Percentiles rank a stretch among this genome's conserved stretches.
Evolutionary conservation across 1,140 invertebrate species (phyloP).

Genomic region (roundworm (Caenorhabditis elegans)): DNA sequence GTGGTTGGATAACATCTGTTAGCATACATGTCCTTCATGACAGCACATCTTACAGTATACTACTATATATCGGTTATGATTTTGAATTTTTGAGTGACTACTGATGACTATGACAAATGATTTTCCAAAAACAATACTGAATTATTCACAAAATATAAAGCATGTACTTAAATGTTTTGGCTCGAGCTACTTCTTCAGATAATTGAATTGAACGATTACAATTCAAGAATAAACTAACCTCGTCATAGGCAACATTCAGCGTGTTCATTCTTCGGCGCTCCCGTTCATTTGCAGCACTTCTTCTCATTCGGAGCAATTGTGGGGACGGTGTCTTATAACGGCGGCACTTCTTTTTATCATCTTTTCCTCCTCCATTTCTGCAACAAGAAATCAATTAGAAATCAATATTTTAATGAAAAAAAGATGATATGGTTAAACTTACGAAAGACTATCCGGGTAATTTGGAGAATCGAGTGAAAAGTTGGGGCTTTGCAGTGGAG

Average conservation of each 20-base stretch:
- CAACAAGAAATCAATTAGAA: background rate
- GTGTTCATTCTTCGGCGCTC: conserved; percentile 68
- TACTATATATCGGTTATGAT: background rate
- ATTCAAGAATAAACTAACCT: conserved; percentile 43
- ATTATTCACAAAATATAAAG: no score
- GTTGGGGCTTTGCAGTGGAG: conserved; percentile 1
- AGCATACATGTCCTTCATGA: conserved; percentile 25
- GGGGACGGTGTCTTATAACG: conserved; percentile 53
- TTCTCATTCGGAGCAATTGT: conserved; percentile 62
- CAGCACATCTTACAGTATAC: conserved; percentile 8
- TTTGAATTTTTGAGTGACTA: conserved; percentile 1
- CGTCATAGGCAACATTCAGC: conserved; percentile 68
- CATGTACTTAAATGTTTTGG: no score
- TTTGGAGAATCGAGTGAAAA: background rate
- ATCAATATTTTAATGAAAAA: background rate
- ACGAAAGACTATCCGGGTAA: conserved; percentile 3
- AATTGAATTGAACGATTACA: no score
- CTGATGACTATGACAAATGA: background rate
- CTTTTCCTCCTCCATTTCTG: conserved; percentile 13
- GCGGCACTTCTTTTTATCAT: conserved; percentile 35
- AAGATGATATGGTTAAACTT: background rate
- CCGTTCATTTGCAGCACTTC: conserved; percentile 68
- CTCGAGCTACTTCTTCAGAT: no score
- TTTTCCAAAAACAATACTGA: no score
- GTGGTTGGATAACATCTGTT: conserved; percentile 9